Base-by-base conservation (phyloP, 23 tunicate genomes). In the Botrylloides violaceus region DNA sequence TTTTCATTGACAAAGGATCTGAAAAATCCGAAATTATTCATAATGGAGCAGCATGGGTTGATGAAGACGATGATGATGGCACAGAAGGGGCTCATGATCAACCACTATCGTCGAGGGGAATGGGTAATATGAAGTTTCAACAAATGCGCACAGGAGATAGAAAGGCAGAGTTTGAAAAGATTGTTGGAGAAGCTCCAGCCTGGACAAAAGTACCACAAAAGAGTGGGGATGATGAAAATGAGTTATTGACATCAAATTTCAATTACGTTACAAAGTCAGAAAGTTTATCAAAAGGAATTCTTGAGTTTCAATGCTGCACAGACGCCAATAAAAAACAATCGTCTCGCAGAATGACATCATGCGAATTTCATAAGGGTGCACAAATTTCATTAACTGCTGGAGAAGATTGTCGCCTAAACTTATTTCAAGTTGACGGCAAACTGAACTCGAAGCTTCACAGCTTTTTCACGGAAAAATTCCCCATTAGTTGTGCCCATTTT, bases 351-450 rank as follows among this genome's bases (percentile, higher is more conserved):
- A 49, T 87, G 64, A 77, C 77, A 64, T 76, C 87, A 12, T 81
- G 96, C 57, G 96, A 87, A 76, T 87, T 87, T 64, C 96, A 87
- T 43, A 55, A 49, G 18, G 39, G 47, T 28, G 70, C 96, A 2
- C 96, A 81, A 39, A 81, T 87, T 50, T 87, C 96, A 4, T 61
- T 89, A 64, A 89, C 96, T 56, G 96, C 96, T 1, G 65, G 84
- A 2, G 73, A 73, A 56, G 96, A 89, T 49, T 78, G 84, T 43
- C 72, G 81, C n/a, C 66, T 89, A 2, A 61, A 89, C 66, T 68
- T 89, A 35, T 89, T 89, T 73, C 89, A 82, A 78, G 81, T 89
- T 0, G 96, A 89, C 66, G 96, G 96, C 3, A 89, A 89, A 64
- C 73, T 28, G 5, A 89, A 89, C 82, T 66, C 84, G 9, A 89